Evolutionary conservation across 2,888 invertebrate species (phyloP).

Genomic region (Craniophora ligustri): DNA sequence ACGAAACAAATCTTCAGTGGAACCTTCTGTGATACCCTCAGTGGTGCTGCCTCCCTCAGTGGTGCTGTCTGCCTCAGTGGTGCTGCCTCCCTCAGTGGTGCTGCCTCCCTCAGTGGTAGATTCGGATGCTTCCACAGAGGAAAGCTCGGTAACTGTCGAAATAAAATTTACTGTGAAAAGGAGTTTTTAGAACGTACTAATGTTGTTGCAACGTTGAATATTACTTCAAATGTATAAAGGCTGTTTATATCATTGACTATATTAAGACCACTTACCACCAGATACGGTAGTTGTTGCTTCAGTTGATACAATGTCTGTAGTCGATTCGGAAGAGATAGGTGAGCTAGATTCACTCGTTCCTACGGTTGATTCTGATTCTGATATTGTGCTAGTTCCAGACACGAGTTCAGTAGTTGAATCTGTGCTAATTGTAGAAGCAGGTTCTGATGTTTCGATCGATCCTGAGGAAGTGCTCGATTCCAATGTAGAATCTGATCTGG

Average conservation of each 20-base stretch:
- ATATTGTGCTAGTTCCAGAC: conserved; percentile 3
- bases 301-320: conserved; percentile 22
- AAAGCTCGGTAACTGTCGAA: conserved; percentile 10
- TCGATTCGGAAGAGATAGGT: conserved; percentile 18
- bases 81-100: conserved; percentile 3
- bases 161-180: not conserved
- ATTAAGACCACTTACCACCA: conserved; percentile 9
- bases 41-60: conserved; percentile 7
- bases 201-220: too few species aligned
- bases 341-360: conserved; percentile 5
- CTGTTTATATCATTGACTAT: too few species aligned
- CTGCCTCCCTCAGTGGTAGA: conserved; percentile 8
- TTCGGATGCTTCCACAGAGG: conserved; percentile 10
- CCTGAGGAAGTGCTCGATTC: not conserved
- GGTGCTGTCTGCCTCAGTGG: conserved; percentile 17
- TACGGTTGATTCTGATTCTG: conserved; percentile 10
- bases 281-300: conserved; percentile 17
- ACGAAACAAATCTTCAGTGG: too few species aligned
- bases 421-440: not conserved
- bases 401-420: conserved; percentile 12
- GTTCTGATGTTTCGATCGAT: not conserved
- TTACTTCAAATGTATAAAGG: too few species aligned
- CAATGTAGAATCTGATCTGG: not conserved
- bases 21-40: conserved; percentile 15
- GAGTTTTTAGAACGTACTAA: too few species aligned